phyloP scores from a whole-genome alignment of 2,113 vertebrate genomes.

The Heptranchias perlo region DNA sequence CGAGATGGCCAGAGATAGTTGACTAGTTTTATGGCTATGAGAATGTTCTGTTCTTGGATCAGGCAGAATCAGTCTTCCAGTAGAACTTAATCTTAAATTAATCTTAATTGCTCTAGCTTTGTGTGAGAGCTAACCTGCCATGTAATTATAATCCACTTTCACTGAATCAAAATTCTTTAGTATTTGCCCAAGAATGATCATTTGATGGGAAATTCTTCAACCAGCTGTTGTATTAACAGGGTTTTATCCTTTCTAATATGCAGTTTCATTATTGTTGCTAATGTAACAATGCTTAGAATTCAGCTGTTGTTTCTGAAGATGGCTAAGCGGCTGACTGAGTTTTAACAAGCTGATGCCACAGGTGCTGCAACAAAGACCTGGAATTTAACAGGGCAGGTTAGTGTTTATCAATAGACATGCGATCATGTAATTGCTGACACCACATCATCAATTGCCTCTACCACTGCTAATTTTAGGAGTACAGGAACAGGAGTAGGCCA shows the following conservation, averaged over 20 bases:
- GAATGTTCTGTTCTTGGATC: conserved; percentile 5
- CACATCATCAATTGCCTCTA: no score
- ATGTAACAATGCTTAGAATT: background rate
- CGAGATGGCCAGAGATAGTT: background rate
- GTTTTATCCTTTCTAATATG: background rate
- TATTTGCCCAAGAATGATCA: background rate
- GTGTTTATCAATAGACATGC: background rate
- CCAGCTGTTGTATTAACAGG: background rate
- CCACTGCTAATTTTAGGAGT: no score
- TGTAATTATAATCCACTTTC: background rate
- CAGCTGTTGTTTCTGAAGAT: background rate
- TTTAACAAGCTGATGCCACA: background rate
- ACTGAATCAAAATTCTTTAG: background rate
- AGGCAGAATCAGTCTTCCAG: background rate
- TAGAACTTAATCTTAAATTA: conserved; percentile 7
- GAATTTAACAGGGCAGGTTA: background rate
- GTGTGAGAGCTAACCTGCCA: background rate
- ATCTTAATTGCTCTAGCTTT: conserved; percentile 8
- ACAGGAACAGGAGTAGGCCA: no score
- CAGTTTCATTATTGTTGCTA: background rate
- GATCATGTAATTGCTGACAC: no score
- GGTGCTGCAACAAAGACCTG: background rate
- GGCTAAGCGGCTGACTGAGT: background rate
- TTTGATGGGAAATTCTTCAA: background rate
- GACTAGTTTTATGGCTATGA: background rate